Evolutionary conservation across 2,797 vertebrate genomes (phyloP).

Genomic region (Galagoides demidoff): DNA sequence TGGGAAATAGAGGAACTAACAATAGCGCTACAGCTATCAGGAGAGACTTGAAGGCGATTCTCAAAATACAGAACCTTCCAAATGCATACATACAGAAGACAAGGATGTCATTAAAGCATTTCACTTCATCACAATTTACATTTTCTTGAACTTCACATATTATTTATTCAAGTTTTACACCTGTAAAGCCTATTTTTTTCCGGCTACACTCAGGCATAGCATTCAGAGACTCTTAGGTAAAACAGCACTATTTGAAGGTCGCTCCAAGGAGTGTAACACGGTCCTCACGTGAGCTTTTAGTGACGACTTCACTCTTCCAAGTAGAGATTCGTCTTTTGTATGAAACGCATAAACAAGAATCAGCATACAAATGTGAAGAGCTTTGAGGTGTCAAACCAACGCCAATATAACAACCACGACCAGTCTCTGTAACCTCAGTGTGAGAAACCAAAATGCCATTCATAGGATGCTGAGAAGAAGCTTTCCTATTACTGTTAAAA

Average conservation of each 20-base stretch:
- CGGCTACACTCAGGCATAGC: neutral
- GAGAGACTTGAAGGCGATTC: neutral
- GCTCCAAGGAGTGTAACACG: neutral
- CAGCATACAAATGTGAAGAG: neutral
- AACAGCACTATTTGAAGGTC: neutral
- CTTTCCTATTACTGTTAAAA: neutral
- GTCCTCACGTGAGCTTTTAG: neutral
- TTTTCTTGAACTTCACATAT: neutral
- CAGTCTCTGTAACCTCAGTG: neutral
- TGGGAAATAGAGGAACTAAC: neutral
- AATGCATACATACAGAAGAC: neutral
- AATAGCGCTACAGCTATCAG: neutral
- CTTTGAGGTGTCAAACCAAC: accelerated
- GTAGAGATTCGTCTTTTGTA: neutral
- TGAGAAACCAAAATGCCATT: neutral
- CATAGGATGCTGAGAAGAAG: accelerated
- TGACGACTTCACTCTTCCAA: neutral
- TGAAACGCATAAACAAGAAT: accelerated
- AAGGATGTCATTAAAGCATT: neutral
- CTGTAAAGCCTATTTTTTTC: neutral
- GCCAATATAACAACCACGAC: accelerated
- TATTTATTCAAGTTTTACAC: neutral
- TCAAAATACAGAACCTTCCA: neutral
- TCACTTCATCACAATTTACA: neutral
- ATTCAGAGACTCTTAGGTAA: neutral